phyloP scores from a whole-genome alignment of 2,113 vertebrate genomes.

The Aldabrachelys gigantea region DNA sequence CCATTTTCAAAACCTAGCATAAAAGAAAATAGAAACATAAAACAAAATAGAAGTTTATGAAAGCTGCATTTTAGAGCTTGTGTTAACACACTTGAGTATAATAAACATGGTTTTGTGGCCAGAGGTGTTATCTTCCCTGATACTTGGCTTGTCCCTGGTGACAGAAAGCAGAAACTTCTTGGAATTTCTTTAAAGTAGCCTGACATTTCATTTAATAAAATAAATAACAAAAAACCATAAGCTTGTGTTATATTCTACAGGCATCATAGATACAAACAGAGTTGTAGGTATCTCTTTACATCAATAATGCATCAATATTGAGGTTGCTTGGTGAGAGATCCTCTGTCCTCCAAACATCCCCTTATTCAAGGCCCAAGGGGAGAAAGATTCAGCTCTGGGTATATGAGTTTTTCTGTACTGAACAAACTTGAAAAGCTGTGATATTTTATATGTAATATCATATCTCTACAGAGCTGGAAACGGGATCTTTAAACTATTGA shows the following conservation, averaged over 20 bases:
- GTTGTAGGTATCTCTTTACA: not conserved
- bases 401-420: not conserved
- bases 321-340: not conserved
- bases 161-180: not conserved
- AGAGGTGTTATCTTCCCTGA: not conserved
- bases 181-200: not conserved
- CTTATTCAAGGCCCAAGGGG: not conserved
- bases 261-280: not conserved
- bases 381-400: not conserved
- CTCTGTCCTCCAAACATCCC: not conserved
- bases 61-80: not conserved
- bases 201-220: not conserved
- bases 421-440: fast-evolving
- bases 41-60: not conserved
- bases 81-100: not conserved
- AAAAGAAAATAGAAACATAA: not conserved
- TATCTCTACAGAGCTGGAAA: not conserved
- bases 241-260: not conserved
- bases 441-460: not conserved
- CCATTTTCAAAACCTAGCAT: not conserved
- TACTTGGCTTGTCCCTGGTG: not conserved
- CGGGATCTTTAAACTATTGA: not conserved
- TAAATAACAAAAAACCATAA: not conserved
- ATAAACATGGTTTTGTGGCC: not conserved
- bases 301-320: not conserved